Evolutionary conservation across 2,797 vertebrate genomes (phyloP), one percentile per base, ranked within the genome.

Genomic region (Paratrypauchen microcephalus): DNA sequence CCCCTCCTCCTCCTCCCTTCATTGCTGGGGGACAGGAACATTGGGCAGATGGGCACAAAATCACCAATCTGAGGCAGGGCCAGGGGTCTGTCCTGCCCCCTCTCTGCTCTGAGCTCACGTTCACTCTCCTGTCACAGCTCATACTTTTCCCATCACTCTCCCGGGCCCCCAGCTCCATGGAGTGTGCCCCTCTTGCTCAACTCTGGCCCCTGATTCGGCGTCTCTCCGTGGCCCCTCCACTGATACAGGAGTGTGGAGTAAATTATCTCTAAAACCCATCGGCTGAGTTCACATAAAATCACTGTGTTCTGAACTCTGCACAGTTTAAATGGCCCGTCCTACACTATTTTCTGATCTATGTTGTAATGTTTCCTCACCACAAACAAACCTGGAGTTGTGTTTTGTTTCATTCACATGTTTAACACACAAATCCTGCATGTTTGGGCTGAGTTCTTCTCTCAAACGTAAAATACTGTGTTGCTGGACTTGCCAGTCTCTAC

Each of bases 11-110:
- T 39, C 32, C 21, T 32, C 65, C 23, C 39, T 41, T 1, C 85
- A 89, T 74, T 18, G 59, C 66, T 71, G 72, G 66, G 66, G 73
- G 67, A 77, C 59, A 28, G 78, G 65, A 75, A 78, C 72, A 77
- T 80, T 81, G 86, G 82, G 84, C 81, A 88, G 86, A 88, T 73
- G 83, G 78, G 83, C 83, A 82, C 75, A 84, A 71, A 83, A 81
- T 85, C 74, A 77, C 59, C 77, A 56, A 69, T 79, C 71, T 86
- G 86, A 88, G 74, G 68, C 75, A 74, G 77, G 15, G 83, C 83
- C 77, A 76, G 39, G 1, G 79, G 85, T 84, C 80, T 83, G 81
- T 85, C 63, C 52, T 78, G 75, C 78, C 80, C 48, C 21, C 68
- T 28, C 82, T 80, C 73, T 77, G 75, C 80, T 85, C 79, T 81